Percentiles rank a stretch among this genome's conserved stretches.
Conservation (phyloP, 2,113 vertebrate species). For the Phalacrocorax aristotelis region DNA sequence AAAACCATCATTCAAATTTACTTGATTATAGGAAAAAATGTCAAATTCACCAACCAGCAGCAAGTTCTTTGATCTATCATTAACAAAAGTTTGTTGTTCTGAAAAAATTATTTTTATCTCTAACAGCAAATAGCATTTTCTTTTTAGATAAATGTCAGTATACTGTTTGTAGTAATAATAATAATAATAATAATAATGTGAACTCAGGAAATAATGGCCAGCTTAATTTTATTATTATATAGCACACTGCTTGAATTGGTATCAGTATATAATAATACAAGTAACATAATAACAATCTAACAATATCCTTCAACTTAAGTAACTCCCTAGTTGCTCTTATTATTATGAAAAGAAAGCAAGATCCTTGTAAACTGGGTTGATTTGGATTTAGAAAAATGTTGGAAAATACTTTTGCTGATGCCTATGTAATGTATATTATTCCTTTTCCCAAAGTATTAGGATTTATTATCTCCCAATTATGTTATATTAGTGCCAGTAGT, state of each 20-base stretch:
- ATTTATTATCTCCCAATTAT: slow-evolving; percentile 16
- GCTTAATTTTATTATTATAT: neutral
- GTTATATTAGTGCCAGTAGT: neutral
- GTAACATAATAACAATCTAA: neutral
- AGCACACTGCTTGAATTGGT: neutral
- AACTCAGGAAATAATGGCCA: neutral
- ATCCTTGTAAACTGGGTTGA: neutral
- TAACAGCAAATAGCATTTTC: accelerated
- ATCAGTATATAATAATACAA: neutral
- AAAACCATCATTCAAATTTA: neutral
- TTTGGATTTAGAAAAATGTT: neutral
- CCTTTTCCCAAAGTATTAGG: neutral
- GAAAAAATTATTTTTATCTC: neutral
- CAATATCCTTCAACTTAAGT: neutral
- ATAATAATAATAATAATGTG: neutral
- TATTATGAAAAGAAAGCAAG: neutral
- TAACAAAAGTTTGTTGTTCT: neutral
- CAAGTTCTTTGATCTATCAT: neutral
- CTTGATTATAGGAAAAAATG: neutral
- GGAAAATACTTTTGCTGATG: neutral
- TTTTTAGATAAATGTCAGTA: neutral
- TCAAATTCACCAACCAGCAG: neutral
- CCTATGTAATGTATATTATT: neutral
- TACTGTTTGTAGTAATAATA: neutral
- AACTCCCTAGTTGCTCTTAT: neutral